Conservation (phyloP, 2,888 invertebrate genomes). For the Brachycybe producta region DNA sequence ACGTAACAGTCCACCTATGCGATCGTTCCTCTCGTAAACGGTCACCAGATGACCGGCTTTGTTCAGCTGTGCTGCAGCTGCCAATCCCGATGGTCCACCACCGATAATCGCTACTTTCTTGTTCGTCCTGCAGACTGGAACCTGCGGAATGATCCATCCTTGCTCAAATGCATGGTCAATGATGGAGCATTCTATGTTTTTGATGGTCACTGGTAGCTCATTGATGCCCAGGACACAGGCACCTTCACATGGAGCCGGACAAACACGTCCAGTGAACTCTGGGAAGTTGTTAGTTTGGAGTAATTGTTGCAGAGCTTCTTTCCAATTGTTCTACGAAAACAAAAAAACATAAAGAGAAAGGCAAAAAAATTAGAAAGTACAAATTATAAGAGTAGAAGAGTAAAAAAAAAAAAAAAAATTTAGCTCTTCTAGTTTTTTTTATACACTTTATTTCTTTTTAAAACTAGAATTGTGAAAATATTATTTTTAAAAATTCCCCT, state of each 20-base stretch:
- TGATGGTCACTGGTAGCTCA: constrained; percentile 93
- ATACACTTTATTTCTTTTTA: too few species aligned
- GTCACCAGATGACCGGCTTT: constrained; percentile 93
- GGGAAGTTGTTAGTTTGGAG: constrained; percentile 98
- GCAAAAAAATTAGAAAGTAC: background rate
- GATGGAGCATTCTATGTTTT: constrained; percentile 97
- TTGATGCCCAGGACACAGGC: constrained; percentile 94
- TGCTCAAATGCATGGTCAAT: constrained; percentile 95
- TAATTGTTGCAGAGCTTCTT: constrained; percentile 79
- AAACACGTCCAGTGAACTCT: constrained; percentile 80
- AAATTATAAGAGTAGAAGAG: background rate
- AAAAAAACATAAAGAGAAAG: constrained; percentile 9
- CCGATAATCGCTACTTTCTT: constrained; percentile 81
- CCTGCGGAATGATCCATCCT: constrained; percentile 80
- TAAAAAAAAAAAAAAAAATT: background rate
- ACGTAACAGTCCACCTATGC: constrained; percentile 83
- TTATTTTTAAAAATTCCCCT: too few species aligned
- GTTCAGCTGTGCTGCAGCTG: constrained; percentile 93
- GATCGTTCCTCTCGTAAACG: constrained; percentile 92
- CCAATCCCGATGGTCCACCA: constrained; percentile 77
- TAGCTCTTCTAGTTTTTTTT: background rate
- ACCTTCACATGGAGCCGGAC: constrained; percentile 90
- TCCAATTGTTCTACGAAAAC: constrained; percentile 71
- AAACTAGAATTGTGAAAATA: too few species aligned
- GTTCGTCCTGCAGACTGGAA: constrained; percentile 59